Evolutionary conservation across 2,888 invertebrate genomes (phyloP), one percentile per base, ranked within the genome.

Genomic region (Augochlorella aurata): DNA sequence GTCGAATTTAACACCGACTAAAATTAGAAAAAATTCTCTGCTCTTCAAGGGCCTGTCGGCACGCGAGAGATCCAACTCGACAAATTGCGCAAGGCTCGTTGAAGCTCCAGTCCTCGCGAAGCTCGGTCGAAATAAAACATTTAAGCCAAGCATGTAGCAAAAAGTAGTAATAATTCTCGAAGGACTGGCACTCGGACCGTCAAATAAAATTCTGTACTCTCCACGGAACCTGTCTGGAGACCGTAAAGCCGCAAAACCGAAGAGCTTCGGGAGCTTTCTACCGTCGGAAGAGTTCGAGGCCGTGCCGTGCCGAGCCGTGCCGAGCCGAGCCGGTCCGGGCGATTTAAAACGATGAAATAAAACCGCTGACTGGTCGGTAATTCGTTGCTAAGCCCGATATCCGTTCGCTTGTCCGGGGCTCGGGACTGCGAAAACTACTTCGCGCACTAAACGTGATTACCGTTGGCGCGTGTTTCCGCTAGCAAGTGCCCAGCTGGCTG

Each of bases 361-460:
- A 77, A 79, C 44, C 66, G 69, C 79, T 76, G 66, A 81, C 73
- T 21, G 21, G 12, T 18, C 47, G 38, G 18, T n/a, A 49, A 52
- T 54, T 68, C 65, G 45, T 66, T 63, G 74, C 76, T 74, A 79
- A 85, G 77, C 63, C n/a, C 65, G 24, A 70, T 21, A 66, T 72
- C 45, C 38, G 58, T 45, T 18, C 61, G n/a, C 49, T 29, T 68
- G 50, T 4, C 18, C 44, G 9, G 45, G 50, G 21, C 45, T 24
- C 38, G 54, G 8, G 24, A 45, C 38, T n/a, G 29, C 47, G 29
- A n/a, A 61, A 73, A 77, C 61, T 70, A 45, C 69, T 77, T 52
- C 68, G 71, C 61, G 10, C 68, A 21, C 52, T 61, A 50, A 79
- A 79, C 61, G 47, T 76, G 75, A 85, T 81, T 81, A 74, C 71